A percentile compares a stretch with the other conserved stretches of the same genome.
phyloP scores from a whole-genome alignment of 2,888 invertebrate species.

The Phyllotreta cruciferae region DNA sequence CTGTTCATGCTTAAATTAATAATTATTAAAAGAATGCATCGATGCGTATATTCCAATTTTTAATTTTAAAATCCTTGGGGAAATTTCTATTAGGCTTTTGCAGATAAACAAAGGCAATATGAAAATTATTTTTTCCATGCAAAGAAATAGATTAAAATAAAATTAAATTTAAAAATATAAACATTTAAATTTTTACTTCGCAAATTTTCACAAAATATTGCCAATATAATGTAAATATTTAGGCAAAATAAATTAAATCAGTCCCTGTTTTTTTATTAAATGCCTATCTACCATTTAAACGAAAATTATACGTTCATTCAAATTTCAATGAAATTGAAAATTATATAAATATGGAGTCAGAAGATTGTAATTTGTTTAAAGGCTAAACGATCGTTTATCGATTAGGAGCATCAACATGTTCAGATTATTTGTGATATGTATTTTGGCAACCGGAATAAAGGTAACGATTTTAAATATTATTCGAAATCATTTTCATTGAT shows the following conservation, averaged over 20 bases:
- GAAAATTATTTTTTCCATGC: too few species aligned
- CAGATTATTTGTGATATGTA: conserved; percentile 8
- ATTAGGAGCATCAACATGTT: conserved; percentile 4
- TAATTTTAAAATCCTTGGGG: not conserved
- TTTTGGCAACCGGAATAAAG: not conserved
- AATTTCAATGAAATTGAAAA: conserved; percentile 9
- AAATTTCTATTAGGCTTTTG: not conserved
- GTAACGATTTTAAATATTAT: conserved; percentile 6
- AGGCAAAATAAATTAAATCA: conserved; percentile 14
- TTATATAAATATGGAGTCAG: conserved; percentile 6
- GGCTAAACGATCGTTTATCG: conserved; percentile 10
- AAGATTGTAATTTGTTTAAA: not conserved
- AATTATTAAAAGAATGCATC: conserved; percentile 7
- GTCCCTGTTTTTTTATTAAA: conserved; percentile 6
- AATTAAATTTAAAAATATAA: too few species aligned
- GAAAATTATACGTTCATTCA: conserved; percentile 21
- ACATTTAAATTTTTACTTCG: too few species aligned
- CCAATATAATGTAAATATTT: too few species aligned
- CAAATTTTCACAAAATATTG: too few species aligned
- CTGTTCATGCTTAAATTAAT: not conserved
- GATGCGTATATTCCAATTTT: conserved; percentile 11
- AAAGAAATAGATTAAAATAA: too few species aligned
- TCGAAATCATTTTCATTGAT: too few species aligned
- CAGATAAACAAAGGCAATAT: too few species aligned
- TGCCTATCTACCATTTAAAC: conserved; percentile 14